Percentiles rank a stretch among this genome's conserved stretches.
phyloP scores from a whole-genome alignment of 2,888 invertebrate genomes.

The Archaeoteleia sp. region DNA sequence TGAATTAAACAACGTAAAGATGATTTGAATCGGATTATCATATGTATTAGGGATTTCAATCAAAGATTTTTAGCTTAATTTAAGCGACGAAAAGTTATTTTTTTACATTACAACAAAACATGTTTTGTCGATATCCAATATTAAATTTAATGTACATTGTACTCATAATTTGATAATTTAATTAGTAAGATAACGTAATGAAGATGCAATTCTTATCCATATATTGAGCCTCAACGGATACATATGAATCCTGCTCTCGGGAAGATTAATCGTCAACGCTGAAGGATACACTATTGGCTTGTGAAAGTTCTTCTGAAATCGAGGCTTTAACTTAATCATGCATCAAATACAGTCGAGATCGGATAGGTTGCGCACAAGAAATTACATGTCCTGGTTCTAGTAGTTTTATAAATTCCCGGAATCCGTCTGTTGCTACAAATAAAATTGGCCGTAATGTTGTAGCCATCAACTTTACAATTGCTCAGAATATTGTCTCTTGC shows the following conservation, averaged over 20 bases:
- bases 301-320: background rate
- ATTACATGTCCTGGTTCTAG: constrained; percentile 8
- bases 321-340: constrained; percentile 11
- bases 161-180: too few relatives aligned
- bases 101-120: too few relatives aligned
- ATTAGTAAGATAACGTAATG: too few relatives aligned
- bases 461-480: constrained; percentile 6
- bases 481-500: constrained; percentile 6
- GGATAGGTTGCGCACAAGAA: constrained; percentile 8
- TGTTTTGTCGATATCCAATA: too few relatives aligned
- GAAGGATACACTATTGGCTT: constrained; percentile 3
- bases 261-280: constrained; percentile 16
- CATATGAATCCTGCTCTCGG: constrained; percentile 9
- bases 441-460: constrained; percentile 1
- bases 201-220: constrained; percentile 6
- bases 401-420: constrained; percentile 4
- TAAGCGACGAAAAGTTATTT: too few relatives aligned
- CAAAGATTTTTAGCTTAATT: too few relatives aligned
- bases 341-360: constrained; percentile 2
- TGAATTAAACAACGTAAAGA: too few relatives aligned
- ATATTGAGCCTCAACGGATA: constrained; percentile 16
- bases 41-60: too few relatives aligned
- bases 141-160: too few relatives aligned
- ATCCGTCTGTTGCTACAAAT: constrained; percentile 1
- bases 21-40: too few relatives aligned